phyloP scores from a whole-genome alignment of 2,113 vertebrate genomes.

The Mugil cephalus region DNA sequence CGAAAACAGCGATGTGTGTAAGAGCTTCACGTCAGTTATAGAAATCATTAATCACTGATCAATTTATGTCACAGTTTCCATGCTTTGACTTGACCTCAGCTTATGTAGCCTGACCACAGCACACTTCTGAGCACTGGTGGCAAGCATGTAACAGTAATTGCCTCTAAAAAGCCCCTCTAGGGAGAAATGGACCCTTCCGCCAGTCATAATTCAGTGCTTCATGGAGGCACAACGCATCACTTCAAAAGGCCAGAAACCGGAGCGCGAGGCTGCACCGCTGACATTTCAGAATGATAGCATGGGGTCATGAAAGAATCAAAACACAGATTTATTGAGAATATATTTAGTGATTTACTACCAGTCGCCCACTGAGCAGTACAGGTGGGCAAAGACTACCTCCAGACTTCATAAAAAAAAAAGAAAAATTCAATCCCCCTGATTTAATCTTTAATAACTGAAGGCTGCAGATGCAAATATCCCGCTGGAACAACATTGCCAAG shows the following conservation, averaged over 20 bases:
- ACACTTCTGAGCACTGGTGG: constrained; percentile 47
- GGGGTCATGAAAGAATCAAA: constrained; percentile 25
- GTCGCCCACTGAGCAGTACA: constrained; percentile 18
- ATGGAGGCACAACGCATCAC: constrained; percentile 36
- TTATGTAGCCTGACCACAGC: constrained; percentile 44
- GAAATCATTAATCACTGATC: constrained; percentile 15
- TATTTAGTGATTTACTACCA: constrained; percentile 37
- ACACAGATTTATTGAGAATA: constrained; percentile 20
- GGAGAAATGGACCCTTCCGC: constrained; percentile 44
- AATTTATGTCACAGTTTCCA: constrained; percentile 5
- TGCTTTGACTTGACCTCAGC: constrained; percentile 42
- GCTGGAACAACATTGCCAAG: constrained; percentile 39
- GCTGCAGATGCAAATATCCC: constrained; percentile 30
- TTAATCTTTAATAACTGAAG: constrained; percentile 67
- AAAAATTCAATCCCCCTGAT: constrained; percentile 52
- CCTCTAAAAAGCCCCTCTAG: constrained; percentile 42
- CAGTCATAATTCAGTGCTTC: constrained; percentile 40
- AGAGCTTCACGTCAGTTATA: constrained; percentile 2
- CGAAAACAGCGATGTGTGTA: not conserved
- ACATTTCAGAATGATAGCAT: constrained; percentile 37
- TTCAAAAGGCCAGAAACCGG: constrained; percentile 49
- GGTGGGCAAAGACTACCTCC: constrained; percentile 20
- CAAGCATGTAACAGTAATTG: constrained; percentile 40
- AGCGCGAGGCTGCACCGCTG: constrained; percentile 5
- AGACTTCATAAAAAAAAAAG: constrained; percentile 53